Evolutionary conservation across 2,113 vertebrate species (phyloP).

Genomic region (Nestor notabilis): DNA sequence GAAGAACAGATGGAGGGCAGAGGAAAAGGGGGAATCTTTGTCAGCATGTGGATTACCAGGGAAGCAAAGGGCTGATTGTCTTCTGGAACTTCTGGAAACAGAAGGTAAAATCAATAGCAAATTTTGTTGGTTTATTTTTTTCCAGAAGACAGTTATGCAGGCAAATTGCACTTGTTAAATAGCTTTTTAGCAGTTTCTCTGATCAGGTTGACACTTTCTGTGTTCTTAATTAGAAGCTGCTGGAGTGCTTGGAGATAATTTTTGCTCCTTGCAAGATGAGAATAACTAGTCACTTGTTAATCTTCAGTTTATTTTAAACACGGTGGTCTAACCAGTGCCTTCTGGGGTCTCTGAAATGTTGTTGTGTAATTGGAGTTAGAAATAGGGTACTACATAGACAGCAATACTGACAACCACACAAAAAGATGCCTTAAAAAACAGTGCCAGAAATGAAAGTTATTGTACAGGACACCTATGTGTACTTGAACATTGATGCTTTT

Average conservation of each 20-base stretch:
- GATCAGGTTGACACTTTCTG: background rate
- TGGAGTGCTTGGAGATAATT: background rate
- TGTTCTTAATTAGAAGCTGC: background rate
- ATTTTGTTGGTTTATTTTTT: background rate
- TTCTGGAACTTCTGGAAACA: background rate
- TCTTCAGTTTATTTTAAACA: background rate
- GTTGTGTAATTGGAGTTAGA: background rate
- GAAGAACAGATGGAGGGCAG: background rate
- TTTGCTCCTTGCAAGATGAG: background rate
- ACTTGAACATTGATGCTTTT: background rate
- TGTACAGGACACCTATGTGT: background rate
- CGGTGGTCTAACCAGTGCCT: background rate
- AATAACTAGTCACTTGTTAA: background rate
- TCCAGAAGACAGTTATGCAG: background rate
- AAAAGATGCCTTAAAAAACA: background rate
- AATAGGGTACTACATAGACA: background rate
- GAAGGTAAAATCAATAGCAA: background rate
- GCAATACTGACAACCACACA: background rate
- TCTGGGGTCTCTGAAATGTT: background rate
- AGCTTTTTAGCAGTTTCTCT: background rate
- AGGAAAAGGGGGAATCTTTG: background rate
- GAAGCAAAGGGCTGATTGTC: background rate
- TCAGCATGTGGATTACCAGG: background rate
- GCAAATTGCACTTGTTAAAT: background rate
- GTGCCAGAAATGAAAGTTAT: background rate